Evolutionary conservation across 1,140 invertebrate species (phyloP).

Genomic region (Aphis craccivora): DNA sequence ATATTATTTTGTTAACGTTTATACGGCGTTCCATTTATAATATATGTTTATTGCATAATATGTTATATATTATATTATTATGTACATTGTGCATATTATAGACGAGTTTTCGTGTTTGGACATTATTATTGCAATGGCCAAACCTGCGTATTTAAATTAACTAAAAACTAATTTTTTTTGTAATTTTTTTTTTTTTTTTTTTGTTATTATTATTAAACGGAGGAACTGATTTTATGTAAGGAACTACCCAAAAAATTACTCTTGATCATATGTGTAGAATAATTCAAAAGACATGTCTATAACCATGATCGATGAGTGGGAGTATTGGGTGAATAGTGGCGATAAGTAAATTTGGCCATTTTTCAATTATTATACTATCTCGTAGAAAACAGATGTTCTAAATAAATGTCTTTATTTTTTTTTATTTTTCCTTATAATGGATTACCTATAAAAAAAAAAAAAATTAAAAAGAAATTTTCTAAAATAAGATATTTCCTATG

Average conservation of each 20-base stretch:
- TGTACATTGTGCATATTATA: neutral
- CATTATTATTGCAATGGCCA: neutral
- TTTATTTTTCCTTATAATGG: neutral
- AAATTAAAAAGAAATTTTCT: neutral
- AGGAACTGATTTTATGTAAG: neutral
- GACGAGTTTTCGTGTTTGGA: neutral
- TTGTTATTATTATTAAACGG: neutral
- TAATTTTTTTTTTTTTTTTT: neutral
- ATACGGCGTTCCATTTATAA: neutral
- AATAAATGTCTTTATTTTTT: neutral
- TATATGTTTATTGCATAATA: neutral
- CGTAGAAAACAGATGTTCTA: neutral
- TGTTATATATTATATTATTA: neutral
- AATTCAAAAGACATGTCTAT: neutral
- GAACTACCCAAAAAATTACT: neutral
- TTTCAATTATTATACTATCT: neutral
- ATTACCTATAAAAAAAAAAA: neutral
- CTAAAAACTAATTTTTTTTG: neutral
- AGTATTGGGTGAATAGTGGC: neutral
- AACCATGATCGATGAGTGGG: neutral
- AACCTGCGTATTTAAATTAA: neutral
- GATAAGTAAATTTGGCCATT: neutral
- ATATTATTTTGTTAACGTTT: neutral
- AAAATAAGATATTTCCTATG: neutral
- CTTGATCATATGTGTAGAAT: neutral